Evolutionary conservation across 1,140 invertebrate genomes (phyloP).

Genomic region (Papilio helenus): DNA sequence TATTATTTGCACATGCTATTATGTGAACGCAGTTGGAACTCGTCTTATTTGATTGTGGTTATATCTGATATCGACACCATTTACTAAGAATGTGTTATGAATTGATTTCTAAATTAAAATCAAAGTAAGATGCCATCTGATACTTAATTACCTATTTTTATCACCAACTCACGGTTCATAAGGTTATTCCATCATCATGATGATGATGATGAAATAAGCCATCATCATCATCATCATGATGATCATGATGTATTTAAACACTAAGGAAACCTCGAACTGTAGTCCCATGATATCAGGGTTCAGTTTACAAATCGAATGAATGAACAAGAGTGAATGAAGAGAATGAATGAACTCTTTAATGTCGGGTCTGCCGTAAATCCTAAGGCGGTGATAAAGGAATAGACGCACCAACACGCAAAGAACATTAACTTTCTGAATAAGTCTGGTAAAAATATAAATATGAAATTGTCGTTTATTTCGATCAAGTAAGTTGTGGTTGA

Average conservation of each 20-base stretch:
- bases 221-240: too few relatives aligned
- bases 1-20: slow-evolving; percentile 23
- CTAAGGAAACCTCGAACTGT: too few relatives aligned
- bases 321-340: too few relatives aligned
- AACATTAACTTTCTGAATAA: too few relatives aligned
- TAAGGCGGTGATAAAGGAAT: too few relatives aligned
- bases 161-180: not conserved
- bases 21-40: not conserved
- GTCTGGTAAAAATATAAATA: not conserved
- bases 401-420: not conserved
- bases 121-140: not conserved
- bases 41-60: slow-evolving; percentile 12
- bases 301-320: too few relatives aligned
- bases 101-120: slow-evolving; percentile 8
- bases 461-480: not conserved
- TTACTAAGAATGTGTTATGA: slow-evolving; percentile 22
- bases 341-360: too few relatives aligned
- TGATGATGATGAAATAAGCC: too few relatives aligned
- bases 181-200: too few relatives aligned
- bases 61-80: slow-evolving; percentile 12
- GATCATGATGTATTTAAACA: too few relatives aligned
- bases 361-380: too few relatives aligned
- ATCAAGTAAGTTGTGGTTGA: not conserved
- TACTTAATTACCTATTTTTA: not conserved
- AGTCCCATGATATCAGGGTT: too few relatives aligned